phyloP scores from a whole-genome alignment of 2,113 vertebrate genomes.

The Pterocles burchelli region DNA sequence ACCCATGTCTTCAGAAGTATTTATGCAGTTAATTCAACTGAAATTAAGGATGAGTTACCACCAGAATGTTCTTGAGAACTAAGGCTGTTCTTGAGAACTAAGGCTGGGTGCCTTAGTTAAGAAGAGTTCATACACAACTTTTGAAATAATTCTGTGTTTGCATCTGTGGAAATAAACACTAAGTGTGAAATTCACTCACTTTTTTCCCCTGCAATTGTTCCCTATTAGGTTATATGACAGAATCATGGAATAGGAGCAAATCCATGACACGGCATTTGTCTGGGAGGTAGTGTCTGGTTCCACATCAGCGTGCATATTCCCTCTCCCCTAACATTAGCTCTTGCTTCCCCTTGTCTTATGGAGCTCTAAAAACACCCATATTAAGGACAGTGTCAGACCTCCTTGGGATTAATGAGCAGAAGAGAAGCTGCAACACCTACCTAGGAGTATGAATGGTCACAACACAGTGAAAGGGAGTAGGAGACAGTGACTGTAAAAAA shows the following conservation, averaged over 20 bases:
- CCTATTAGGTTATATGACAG: background rate
- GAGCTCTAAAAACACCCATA: background rate
- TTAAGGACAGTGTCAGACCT: background rate
- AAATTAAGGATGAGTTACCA: background rate
- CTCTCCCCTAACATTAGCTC: background rate
- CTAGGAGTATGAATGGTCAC: too few species aligned
- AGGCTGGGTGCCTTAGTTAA: background rate
- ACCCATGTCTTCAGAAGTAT: background rate
- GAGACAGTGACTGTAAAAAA: background rate
- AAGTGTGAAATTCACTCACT: background rate
- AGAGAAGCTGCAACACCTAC: background rate
- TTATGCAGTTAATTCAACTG: background rate
- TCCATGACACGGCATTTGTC: fast-evolving
- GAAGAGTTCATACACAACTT: background rate
- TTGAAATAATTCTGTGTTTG: background rate
- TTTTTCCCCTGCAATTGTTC: background rate
- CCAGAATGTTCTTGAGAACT: background rate
- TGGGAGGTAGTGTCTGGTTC: background rate
- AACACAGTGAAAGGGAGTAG: background rate
- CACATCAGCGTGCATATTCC: background rate
- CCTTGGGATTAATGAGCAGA: background rate
- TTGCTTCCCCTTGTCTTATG: background rate
- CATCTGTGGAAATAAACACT: background rate
- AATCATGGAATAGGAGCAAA: background rate
- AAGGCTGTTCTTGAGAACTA: background rate